Base-by-base conservation (phyloP, 2,797 vertebrate genomes). In the Scolopax bukidnonensis region DNA sequence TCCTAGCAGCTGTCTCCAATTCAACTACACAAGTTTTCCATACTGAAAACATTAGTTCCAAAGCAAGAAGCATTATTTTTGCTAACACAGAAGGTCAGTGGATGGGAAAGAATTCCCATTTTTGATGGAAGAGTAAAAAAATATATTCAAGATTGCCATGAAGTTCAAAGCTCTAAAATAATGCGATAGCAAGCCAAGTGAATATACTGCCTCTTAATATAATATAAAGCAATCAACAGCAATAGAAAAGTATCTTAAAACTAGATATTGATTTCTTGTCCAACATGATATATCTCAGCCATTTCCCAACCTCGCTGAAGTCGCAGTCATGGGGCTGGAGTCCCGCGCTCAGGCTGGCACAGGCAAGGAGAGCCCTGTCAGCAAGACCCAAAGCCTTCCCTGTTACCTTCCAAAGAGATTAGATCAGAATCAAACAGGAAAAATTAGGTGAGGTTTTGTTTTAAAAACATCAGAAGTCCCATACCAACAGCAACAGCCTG, bases 201-300 rank as follows among this genome's bases (percentile, higher is more conserved):
- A 76, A 64, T 89, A 43, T 73, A 51, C 45, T 68, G 64, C 53
- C 23, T 87, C 78, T 78, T 93, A 80, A 92, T 93, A 73, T 54
- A 91, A 92, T 92, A 68, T 13, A 77, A 91, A 91, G 76, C 75
- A 96, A 96, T 96, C 92, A 91, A 86, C 84, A 93, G 79, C 82
- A 79, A 89, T 84, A 93, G 73, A 70, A 93, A 94, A 96, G n/a
- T 92, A 69, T 94, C 91, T 91, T 86, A 94, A 93, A 95, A 94
- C 43, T 59, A 70, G 61, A 32, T 92, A 95, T 96, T 74, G 93
- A 96, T 97, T 96, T 96, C 33, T 90, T 93, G 89, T 79, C 93
- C 51, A 63, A 12, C 1, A 41, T 78, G 87, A 93, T 84, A 1
- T 10, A 82, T 78, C 41, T 91, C 38, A 47, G 81, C 68, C 60